Percentiles rank a stretch among this genome's conserved stretches.
Evolutionary conservation across 1,140 invertebrate species (phyloP).

Genomic region (Tetramorium parvispinum): DNA sequence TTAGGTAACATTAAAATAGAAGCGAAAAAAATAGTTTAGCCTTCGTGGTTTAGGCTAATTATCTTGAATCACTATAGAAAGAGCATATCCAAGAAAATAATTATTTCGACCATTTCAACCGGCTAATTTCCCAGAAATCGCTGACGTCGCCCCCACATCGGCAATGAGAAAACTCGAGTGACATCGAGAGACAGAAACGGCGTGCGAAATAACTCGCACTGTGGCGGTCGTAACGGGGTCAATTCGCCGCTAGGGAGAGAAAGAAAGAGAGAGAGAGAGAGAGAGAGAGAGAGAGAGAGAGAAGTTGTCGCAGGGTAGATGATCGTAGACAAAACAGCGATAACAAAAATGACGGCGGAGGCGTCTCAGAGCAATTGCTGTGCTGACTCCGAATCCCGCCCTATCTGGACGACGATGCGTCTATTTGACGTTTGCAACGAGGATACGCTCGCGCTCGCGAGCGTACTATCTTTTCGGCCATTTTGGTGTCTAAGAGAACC

Average conservation of each 20-base stretch:
- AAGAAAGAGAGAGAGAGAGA: slow-evolving; percentile 8
- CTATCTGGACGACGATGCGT: not conserved
- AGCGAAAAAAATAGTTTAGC: not conserved
- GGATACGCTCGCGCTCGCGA: slow-evolving; percentile 48
- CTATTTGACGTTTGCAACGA: not conserved
- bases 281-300: not conserved
- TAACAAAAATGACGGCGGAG: slow-evolving; percentile 39
- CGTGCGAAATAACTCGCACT: slow-evolving; percentile 42
- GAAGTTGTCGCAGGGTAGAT: slow-evolving; percentile 39
- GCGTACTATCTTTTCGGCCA: slow-evolving; percentile 75
- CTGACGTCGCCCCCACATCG: not conserved
- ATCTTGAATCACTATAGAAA: not conserved
- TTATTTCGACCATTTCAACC: not conserved
- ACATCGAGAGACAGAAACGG: slow-evolving; percentile 11
- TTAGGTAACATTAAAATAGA: not conserved
- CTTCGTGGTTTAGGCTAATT: too few species aligned
- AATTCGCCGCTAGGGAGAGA: slow-evolving; percentile 61
- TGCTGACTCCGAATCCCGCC: not conserved
- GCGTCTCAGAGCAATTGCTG: not conserved
- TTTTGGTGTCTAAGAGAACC: slow-evolving; percentile 76
- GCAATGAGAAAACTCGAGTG: slow-evolving; percentile 24
- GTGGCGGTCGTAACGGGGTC: slow-evolving; percentile 48
- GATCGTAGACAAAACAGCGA: slow-evolving; percentile 74
- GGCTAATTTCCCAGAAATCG: slow-evolving; percentile 33
- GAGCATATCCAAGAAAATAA: not conserved